A percentile compares a stretch with the other conserved stretches of the same genome.
Evolutionary conservation across 2,888 invertebrate species (phyloP).

Genomic region (Leucozona laternaria): DNA sequence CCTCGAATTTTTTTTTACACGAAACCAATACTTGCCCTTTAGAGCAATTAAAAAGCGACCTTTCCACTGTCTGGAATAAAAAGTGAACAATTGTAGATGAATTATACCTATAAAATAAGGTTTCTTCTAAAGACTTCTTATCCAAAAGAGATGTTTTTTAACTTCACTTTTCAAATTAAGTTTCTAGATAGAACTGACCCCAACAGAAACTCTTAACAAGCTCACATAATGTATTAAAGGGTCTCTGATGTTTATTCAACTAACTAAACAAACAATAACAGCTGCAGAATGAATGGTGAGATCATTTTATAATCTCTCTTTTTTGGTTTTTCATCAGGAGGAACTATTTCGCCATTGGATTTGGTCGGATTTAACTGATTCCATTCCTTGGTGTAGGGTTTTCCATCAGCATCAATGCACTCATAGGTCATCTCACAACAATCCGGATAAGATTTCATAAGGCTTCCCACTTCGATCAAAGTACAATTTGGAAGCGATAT

Average conservation of each 20-base stretch:
- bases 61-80: no score
- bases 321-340: not conserved
- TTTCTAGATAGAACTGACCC: no score
- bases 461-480: slow-evolving; percentile 68
- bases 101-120: no score
- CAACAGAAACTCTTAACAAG: not conserved
- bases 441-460: slow-evolving; percentile 77
- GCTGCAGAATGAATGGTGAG: slow-evolving; percentile 13
- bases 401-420: slow-evolving; percentile 73
- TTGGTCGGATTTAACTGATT: slow-evolving; percentile 20
- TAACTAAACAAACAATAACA: slow-evolving; percentile 3
- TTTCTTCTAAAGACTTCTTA: no score
- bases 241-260: no score
- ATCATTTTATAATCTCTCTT: not conserved
- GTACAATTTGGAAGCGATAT: slow-evolving; percentile 75
- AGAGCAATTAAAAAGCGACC: no score
- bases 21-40: no score
- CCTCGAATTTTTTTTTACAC: no score
- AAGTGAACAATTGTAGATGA: no score
- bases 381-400: slow-evolving; percentile 54
- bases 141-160: no score
- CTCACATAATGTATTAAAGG: not conserved
- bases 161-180: no score
- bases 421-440: slow-evolving; percentile 78
- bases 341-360: not conserved